Percentiles rank a stretch among this genome's conserved stretches.
phyloP scores from a whole-genome alignment of 1,140 invertebrate species.

The Heliconius himera region DNA sequence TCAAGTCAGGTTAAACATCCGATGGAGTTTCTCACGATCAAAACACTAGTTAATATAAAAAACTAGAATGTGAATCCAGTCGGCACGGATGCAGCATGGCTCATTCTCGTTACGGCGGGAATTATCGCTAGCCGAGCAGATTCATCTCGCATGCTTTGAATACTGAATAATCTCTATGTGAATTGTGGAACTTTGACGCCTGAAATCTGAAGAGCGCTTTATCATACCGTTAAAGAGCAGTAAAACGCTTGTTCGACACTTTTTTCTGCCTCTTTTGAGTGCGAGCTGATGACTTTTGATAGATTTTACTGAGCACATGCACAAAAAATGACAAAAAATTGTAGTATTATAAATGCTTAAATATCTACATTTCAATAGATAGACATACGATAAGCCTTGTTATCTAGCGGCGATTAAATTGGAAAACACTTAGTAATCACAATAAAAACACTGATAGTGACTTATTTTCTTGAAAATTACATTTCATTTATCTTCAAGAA shows the following conservation, averaged over 20 bases:
- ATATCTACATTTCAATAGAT: not conserved
- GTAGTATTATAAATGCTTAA: conserved; percentile 10
- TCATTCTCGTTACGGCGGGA: conserved; percentile 37
- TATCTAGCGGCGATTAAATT: conserved; percentile 27
- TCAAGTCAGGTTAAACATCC: conserved; percentile 29
- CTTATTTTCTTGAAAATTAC: conserved; percentile 16
- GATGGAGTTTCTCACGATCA: conserved; percentile 64
- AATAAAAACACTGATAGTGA: conserved; percentile 20
- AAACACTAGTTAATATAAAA: conserved; percentile 62
- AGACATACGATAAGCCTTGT: conserved; percentile 1
- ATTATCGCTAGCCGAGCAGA: conserved; percentile 38
- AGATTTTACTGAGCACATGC: not conserved
- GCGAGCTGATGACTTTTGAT: not conserved
- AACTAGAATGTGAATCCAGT: conserved; percentile 66
- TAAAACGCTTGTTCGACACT: conserved; percentile 9
- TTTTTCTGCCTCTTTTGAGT: conserved; percentile 11
- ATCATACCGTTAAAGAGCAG: conserved; percentile 7
- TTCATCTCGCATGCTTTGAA: conserved; percentile 36
- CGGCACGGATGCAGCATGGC: conserved; percentile 55
- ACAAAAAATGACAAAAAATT: not conserved
- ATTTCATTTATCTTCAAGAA: conserved; percentile 18
- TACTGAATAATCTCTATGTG: conserved; percentile 29
- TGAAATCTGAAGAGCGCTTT: conserved; percentile 15
- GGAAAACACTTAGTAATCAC: conserved; percentile 6
- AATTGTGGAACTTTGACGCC: conserved; percentile 13